Base-by-base conservation (phyloP, 2,113 vertebrate genomes). In the Brachyhypopomus gauderio region DNA sequence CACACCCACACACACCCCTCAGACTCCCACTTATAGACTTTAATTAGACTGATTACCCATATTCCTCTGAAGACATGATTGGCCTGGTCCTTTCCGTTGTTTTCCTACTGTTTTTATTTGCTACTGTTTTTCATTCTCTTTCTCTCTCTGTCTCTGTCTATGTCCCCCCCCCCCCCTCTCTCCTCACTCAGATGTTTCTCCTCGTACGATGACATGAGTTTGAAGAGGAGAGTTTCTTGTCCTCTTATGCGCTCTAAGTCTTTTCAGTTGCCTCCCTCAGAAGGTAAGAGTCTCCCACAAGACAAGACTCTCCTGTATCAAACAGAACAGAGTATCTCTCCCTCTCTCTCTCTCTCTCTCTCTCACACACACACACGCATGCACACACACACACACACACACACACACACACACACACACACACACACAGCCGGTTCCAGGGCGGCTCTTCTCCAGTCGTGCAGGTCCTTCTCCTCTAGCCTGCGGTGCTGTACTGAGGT, bases 161-260 rank as follows among this genome's bases (percentile, higher is more conserved):
- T 56, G 3, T 11, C 23, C 17, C 17, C n/a, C 69, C n/a, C 34
- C 19, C 12, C 16, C 22, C 23, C 52, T 76, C 81, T 11, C 81
- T 27, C 12, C 25, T 81, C 85, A 38, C 34, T 66, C 86, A 98
- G 98, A 75, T 98, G 98, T 91, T 98, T 98, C 86, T 99, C 98
- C 34, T 98, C 96, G 34, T 99, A 99, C 63, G 98, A 99, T 81
- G 97, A 99, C 85, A 96, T 96, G 96, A 99, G 95, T 92, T 92
- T 98, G 83, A 98, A 95, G 90, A 95, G 96, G 88, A 96, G 96
- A 91, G 95, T 96, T 75, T 94, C 96, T 70, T 96, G 95, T 84
- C 97, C 97, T 0, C 95, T 99, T 9, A 94, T 98, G 83, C 96
- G 96, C 84, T 98, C 97, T 2, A 97, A 97, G 87, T 99, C 98